Base-by-base conservation (phyloP, 1,140 invertebrate genomes). In the Araneus ventricosus region DNA sequence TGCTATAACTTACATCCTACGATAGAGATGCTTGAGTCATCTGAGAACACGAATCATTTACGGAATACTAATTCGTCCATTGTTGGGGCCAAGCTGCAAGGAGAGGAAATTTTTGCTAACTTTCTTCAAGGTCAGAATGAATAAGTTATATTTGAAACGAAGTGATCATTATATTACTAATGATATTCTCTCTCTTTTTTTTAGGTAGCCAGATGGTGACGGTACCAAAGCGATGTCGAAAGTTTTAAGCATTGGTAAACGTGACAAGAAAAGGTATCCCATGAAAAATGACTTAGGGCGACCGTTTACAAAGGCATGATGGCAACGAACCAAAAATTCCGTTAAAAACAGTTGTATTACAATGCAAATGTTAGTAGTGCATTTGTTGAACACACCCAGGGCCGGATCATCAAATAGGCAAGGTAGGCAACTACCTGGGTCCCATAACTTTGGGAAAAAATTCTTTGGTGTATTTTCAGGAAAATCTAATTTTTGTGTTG, bases 21-120 rank as follows among this genome's bases (percentile, higher is more conserved):
- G 70, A 34, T 75, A 10, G 41, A 57, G 41, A 27, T 4, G 79
- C 34, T 45, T 84, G 82, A 84, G 82, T 84, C 82, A 84, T 84
- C 82, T 84, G 14, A 22, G 24, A 45, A 52, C 41, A 84, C 82
- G 82, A 84, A 41, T 84, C 82, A 41, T 84, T 52, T 52, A 52
- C 82, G 22, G 82, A 84, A 84, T 84, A 84, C 82, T 57, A 84
- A 84, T 84, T 52, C 17, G 79, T 27, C 34, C 41, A 52, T 84
- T 84, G 82, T 41, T 84, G 82, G 82, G 82, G 45, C 5, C 82
- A 84, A n/a, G 30, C 70, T 27, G 45, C 34, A 27, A 84, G 82
- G 82, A 84, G 82, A 84, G 82, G 41, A 84, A 45, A 84, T 57
- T 84, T 84, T 41, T 52, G 17, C 34, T 14, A 34, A 52, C n/a